Evolutionary conservation across 1,140 invertebrate genomes (phyloP).

Genomic region (Apocrypta bakeri): DNA sequence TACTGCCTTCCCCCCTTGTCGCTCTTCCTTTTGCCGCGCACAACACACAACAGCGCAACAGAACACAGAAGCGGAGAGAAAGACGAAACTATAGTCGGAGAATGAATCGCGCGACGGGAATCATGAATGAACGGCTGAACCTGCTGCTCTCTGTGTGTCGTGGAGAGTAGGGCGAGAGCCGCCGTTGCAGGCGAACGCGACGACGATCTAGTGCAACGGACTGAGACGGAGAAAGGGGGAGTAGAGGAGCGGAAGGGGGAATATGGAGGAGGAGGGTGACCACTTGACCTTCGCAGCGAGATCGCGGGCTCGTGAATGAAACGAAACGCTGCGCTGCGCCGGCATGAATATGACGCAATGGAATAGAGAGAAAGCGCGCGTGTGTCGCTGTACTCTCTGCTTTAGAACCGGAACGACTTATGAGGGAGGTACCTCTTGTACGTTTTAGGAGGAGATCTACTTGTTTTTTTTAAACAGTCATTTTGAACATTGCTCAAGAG

Average conservation of each 20-base stretch:
- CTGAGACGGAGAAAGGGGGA: background rate
- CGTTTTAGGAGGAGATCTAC: background rate
- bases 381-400: background rate
- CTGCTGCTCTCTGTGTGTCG: conserved; percentile 51
- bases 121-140: conserved; percentile 65
- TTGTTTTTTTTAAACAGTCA: background rate
- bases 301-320: conserved; percentile 69
- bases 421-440: background rate
- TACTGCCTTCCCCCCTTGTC: background rate
- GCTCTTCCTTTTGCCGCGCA: background rate
- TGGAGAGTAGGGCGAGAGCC: background rate
- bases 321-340: conserved; percentile 58
- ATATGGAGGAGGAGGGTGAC: conserved; percentile 62
- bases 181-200: conserved; percentile 18
- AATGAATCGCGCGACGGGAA: conserved; percentile 51
- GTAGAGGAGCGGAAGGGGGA: conserved; percentile 21
- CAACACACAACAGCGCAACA: background rate
- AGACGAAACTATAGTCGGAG: conserved; percentile 40
- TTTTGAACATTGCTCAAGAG: too few relatives aligned
- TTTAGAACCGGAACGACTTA: background rate
- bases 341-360: conserved; percentile 66
- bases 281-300: conserved; percentile 71
- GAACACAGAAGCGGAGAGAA: background rate
- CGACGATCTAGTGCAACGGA: conserved; percentile 23
- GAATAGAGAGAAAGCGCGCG: conserved; percentile 20